A percentile compares a stretch with the other conserved stretches of the same genome.
These are phyloP conservation scores for Drosophila kanekoi DNA, from an alignment of 2,888 invertebrate species.

Conservation along the genomic window DNA sequence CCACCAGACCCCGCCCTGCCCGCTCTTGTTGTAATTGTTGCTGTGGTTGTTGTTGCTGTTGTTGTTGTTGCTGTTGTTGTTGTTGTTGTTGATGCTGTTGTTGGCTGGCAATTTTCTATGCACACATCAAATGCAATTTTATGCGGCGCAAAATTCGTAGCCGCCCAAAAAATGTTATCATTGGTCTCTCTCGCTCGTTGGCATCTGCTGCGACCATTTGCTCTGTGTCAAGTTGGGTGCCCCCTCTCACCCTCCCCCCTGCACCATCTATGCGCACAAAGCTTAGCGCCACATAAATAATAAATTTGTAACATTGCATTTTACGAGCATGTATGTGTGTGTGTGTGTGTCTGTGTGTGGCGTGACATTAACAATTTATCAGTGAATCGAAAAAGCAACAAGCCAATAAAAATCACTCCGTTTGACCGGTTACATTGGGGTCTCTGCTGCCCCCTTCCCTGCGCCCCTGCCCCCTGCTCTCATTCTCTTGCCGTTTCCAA, in stretches of 20 bases:
- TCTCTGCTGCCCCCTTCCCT: conserved; percentile 12
- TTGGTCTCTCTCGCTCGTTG: conserved; percentile 13
- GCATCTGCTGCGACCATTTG: conserved; percentile 3
- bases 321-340: conserved; percentile 41
- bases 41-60: neutral
- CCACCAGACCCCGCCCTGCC: neutral
- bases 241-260: no score
- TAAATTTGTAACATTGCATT: conserved; percentile 77
- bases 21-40: neutral
- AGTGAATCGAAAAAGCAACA: conserved; percentile 79
- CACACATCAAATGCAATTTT: conserved; percentile 56
- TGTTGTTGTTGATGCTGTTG: conserved; percentile 9
- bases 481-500: neutral
- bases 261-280: conserved; percentile 53
- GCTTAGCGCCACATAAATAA: conserved; percentile 78
- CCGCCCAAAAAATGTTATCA: conserved; percentile 45
- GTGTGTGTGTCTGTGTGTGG: conserved; percentile 22
- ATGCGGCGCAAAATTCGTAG: conserved; percentile 46
- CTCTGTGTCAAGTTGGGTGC: conserved; percentile 9
- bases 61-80: neutral
- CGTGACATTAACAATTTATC: conserved; percentile 78
- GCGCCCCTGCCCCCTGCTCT: conserved; percentile 9
- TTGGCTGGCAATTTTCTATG: conserved; percentile 49
- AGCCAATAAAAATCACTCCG: conserved; percentile 79
- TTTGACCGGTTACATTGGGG: conserved; percentile 75